These are phyloP conservation scores for Paramormyrops hopkinsi DNA, from an alignment of 2,797 vertebrate species.

Conservation along the genomic window DNA sequence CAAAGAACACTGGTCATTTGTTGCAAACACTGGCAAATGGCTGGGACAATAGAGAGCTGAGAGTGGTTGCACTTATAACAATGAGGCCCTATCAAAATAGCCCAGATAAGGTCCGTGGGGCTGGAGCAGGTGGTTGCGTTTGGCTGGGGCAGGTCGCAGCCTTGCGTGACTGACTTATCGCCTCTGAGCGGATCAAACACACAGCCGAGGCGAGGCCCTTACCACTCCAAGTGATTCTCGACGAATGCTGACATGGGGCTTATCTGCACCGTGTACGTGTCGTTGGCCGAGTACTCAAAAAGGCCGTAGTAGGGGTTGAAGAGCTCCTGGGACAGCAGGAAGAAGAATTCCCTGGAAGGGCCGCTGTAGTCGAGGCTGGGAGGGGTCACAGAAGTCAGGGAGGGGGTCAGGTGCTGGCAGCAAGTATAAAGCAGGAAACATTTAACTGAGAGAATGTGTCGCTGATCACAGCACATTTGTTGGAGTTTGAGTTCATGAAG, in stretches of 20 bases:
- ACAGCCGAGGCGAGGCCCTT: conserved; percentile 32
- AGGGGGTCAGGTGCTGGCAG: not conserved
- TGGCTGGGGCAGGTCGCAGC: not conserved
- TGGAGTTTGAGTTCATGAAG: not conserved
- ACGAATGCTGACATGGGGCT: conserved; percentile 98
- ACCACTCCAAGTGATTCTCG: conserved; percentile 97
- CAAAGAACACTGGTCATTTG: not conserved
- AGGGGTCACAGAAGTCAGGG: not conserved
- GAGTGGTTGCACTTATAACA: not conserved
- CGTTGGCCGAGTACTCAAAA: conserved; percentile 95
- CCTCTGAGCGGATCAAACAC: not conserved
- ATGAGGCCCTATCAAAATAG: not conserved
- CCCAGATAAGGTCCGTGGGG: not conserved
- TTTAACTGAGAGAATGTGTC: not conserved
- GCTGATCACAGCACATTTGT: not conserved
- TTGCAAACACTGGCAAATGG: not conserved
- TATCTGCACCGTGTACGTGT: conserved; percentile 96
- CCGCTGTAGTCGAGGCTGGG: conserved; percentile 90
- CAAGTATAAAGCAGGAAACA: not conserved
- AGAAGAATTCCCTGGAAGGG: conserved; percentile 94
- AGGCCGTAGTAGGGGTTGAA: conserved; percentile 98
- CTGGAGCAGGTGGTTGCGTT: not conserved
- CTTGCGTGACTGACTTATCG: not conserved
- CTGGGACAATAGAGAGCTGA: not conserved
- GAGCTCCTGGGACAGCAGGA: conserved; percentile 94